Conservation (phyloP, 2,888 invertebrate genomes). For the Griposia aprilina region DNA sequence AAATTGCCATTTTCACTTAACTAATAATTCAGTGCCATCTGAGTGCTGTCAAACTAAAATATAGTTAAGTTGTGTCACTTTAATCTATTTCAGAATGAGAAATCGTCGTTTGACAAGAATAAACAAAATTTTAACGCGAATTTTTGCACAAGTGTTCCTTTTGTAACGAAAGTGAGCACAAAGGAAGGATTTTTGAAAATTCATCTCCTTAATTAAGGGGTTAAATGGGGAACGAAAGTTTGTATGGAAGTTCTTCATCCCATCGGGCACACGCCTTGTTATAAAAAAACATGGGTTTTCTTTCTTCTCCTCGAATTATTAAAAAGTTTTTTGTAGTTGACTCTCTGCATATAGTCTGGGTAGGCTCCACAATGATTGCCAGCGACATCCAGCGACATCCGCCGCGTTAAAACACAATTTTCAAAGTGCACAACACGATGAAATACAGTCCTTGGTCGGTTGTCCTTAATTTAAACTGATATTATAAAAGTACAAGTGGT, state of each 20-base stretch:
- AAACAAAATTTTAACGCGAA: too few species aligned
- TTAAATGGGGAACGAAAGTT: too few species aligned
- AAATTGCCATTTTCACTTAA: too few species aligned
- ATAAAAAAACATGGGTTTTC: background rate
- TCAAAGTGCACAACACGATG: slow-evolving; percentile 18
- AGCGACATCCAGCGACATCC: slow-evolving; percentile 56
- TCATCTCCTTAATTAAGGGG: too few species aligned
- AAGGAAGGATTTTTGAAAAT: too few species aligned
- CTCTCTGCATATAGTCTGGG: slow-evolving; percentile 13
- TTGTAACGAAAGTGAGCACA: too few species aligned
- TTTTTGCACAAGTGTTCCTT: too few species aligned
- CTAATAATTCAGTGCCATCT: too few species aligned
- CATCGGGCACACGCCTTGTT: background rate
- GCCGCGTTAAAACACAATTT: slow-evolving; percentile 29
- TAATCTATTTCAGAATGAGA: too few species aligned
- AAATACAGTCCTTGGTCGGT: slow-evolving; percentile 9
- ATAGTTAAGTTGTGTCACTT: too few species aligned
- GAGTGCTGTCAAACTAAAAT: too few species aligned
- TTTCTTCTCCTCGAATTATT: background rate
- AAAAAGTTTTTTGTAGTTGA: slow-evolving; percentile 16
- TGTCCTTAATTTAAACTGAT: slow-evolving; percentile 3
- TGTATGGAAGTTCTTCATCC: background rate
- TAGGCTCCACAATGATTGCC: slow-evolving; percentile 35
- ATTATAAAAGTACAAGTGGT: background rate
- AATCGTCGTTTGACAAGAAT: too few species aligned